These are phyloP conservation scores for Origma solitaria DNA, from an alignment of 2,113 vertebrate genomes.

Conservation along the genomic window DNA sequence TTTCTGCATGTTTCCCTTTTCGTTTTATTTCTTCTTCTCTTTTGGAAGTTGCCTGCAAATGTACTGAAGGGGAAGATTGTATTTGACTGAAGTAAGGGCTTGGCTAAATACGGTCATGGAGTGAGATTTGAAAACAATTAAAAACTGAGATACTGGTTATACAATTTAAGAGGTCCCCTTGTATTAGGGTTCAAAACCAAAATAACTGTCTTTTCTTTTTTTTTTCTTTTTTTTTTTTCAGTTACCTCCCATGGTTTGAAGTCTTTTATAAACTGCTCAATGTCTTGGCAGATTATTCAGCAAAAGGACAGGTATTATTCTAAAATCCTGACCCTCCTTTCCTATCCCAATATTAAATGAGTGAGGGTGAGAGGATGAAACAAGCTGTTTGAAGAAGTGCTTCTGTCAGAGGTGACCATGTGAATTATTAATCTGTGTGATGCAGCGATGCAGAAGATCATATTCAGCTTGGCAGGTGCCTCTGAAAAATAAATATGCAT, in stretches of 20 bases:
- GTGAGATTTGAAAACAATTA: neutral
- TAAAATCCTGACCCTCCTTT: neutral
- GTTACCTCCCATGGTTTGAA: conserved; percentile 95
- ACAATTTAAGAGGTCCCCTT: neutral
- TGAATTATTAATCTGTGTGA: neutral
- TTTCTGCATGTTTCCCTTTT: neutral
- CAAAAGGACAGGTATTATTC: conserved; percentile 89
- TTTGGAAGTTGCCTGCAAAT: neutral
- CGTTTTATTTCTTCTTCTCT: neutral
- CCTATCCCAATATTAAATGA: neutral
- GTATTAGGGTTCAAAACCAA: neutral
- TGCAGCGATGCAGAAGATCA: neutral
- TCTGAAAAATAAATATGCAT: neutral
- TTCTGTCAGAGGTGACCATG: neutral
- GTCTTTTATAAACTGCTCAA: conserved; percentile 97
- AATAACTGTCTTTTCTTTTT: neutral
- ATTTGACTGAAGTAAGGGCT: neutral
- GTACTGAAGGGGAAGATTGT: neutral
- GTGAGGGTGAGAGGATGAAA: neutral
- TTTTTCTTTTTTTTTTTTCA: conserved; percentile 25
- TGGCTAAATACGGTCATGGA: neutral
- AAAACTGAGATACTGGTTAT: neutral
- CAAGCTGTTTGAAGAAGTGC: neutral
- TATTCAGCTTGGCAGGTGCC: neutral
- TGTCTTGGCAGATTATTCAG: conserved; percentile 90